Evolutionary conservation across 2,888 invertebrate species (phyloP), one percentile per base, ranked within the genome.

Genomic region (Cosmia trapezina): DNA sequence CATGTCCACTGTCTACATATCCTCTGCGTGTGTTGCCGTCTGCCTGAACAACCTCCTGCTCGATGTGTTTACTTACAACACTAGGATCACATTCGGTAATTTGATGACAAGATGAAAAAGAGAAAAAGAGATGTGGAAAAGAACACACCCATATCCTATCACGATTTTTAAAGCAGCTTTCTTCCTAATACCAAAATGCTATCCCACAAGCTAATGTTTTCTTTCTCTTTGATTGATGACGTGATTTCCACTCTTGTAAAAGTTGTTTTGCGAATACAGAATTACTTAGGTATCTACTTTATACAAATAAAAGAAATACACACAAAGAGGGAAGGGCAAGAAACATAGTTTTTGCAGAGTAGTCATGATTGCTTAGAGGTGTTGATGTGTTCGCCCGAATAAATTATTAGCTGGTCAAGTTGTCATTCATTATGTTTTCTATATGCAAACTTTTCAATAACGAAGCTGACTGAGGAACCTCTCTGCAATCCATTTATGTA

Each of bases 1-100:
- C 92, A 98, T 99, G 98, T 98, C 98, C 19, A 97, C 98, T 80
- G 98, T 98, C 56, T 99, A 99, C 93, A 98, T 99, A 83, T 97
- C 98, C n/a, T 98, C 98, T 82, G 98, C 99, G 45, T 98, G 99
- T 88, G 97, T 98, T 73, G 98, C 99, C 5, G 99, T 99, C 11
- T 95, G 98, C 80, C 97, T 97, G 69, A 99, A 98, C 93, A 99
- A 99, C 90, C 94, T 98, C 73, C 95, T 99, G 28, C 97, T 99
- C 17, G 98, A 99, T 88, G 96, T 98, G 64, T 97, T 98, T 78
- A 97, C 98, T 1, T 97, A 98, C 76, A 98, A 98, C 90, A 97
- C 98, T 37, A 97, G 99, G 85, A 98, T 99, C 67, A 98, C 98
- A 73, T 98, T 99, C 90, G 99, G 98, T 97, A 96, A 94, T 82